Evolutionary conservation across 2,113 vertebrate genomes (phyloP).

Genomic region (Phocoena phocoena): DNA sequence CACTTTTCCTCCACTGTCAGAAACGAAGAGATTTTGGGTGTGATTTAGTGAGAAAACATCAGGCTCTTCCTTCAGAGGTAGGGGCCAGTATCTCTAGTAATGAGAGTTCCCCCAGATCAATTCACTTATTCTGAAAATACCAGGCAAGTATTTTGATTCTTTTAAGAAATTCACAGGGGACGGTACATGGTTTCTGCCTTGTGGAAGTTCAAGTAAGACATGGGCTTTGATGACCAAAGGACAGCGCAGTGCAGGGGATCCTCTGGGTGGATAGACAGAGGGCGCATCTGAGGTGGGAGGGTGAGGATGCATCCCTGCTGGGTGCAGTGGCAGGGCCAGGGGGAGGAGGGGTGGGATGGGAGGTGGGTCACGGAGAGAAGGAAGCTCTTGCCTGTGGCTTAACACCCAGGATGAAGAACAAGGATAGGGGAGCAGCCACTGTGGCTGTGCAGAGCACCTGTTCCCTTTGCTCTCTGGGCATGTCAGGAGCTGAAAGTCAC

Average conservation of each 20-base stretch:
- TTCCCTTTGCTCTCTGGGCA: background rate
- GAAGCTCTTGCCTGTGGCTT: background rate
- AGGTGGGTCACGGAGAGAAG: background rate
- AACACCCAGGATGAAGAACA: background rate
- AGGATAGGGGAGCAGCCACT: background rate
- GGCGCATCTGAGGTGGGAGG: background rate
- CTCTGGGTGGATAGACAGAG: background rate
- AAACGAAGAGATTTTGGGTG: background rate
- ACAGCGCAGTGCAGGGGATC: rapidly evolving
- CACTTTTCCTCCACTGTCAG: background rate
- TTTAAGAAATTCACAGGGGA: background rate
- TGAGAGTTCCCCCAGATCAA: background rate
- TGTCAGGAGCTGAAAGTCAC: background rate
- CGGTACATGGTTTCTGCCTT: background rate
- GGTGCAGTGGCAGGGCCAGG: background rate
- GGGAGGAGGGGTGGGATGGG: background rate
- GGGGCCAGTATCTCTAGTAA: background rate
- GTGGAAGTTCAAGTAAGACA: background rate
- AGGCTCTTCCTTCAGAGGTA: background rate
- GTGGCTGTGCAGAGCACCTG: background rate
- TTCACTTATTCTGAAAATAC: background rate
- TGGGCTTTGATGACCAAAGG: rapidly evolving
- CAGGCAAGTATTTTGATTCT: background rate
- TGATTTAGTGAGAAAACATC: background rate
- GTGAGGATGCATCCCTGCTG: background rate